A percentile compares a stretch with the other conserved stretches of the same genome.
Conservation (phyloP, 1,140 invertebrate genomes). For the Brachionus rubens region DNA sequence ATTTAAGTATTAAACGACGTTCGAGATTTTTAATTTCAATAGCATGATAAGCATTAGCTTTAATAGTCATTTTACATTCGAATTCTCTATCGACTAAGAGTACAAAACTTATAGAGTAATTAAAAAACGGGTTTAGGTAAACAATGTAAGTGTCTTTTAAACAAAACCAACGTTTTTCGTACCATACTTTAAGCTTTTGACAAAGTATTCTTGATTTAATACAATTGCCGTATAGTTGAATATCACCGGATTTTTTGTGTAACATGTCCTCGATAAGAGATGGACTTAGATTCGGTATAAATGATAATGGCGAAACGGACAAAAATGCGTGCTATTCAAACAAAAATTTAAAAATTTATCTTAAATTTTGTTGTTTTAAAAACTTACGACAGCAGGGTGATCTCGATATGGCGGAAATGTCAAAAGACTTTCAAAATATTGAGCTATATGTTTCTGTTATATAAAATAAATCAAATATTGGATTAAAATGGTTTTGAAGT, state of each 20-base stretch:
- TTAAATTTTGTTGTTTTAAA: no score
- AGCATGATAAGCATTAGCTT: conserved; percentile 9
- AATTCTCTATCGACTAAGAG: conserved; percentile 34
- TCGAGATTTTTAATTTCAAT: conserved; percentile 26
- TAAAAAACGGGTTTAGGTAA: conserved; percentile 1
- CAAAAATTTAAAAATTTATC: no score
- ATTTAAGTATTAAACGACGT: background rate
- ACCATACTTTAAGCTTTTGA: conserved; percentile 31
- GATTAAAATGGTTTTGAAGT: background rate
- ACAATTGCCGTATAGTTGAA: background rate
- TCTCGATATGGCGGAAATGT: conserved; percentile 34
- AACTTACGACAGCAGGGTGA: conserved; percentile 1
- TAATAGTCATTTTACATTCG: conserved; percentile 1
- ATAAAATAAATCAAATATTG: background rate
- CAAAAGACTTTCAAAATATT: conserved; percentile 26
- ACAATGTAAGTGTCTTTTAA: conserved; percentile 39
- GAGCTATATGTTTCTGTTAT: conserved; percentile 11
- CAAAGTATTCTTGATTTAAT: background rate
- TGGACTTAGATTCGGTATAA: background rate
- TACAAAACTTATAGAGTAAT: conserved; percentile 17
- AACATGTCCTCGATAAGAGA: conserved; percentile 15
- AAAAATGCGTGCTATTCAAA: conserved; percentile 5
- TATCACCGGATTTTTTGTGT: conserved; percentile 25
- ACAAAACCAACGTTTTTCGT: conserved; percentile 32
- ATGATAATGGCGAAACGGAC: conserved; percentile 27